Conservation (phyloP, 2,888 invertebrate species). For the Scrobipalpa atriplicella region DNA sequence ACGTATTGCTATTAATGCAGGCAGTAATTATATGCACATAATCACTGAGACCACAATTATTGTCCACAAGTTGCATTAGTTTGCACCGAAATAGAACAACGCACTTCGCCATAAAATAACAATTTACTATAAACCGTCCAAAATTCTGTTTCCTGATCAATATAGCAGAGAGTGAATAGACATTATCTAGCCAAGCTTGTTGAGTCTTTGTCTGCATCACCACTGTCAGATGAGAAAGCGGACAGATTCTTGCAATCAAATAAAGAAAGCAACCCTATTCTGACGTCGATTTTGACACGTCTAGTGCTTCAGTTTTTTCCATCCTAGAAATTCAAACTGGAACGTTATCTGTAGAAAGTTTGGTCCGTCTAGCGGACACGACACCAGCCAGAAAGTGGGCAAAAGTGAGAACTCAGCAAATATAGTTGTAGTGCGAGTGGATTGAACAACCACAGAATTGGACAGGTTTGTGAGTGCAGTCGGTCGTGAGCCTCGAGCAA, state of each 20-base stretch:
- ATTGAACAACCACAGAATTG: slow-evolving; percentile 15
- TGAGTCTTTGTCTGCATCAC: no score
- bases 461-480: slow-evolving; percentile 27
- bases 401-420: slow-evolving; percentile 13
- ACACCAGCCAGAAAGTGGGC: background rate
- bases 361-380: no score
- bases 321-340: background rate
- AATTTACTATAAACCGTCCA: no score
- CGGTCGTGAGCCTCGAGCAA: slow-evolving; percentile 49
- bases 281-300: background rate
- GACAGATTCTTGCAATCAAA: background rate
- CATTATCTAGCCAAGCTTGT: no score
- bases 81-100: slow-evolving; percentile 18
- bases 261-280: background rate
- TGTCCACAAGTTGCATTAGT: slow-evolving; percentile 13
- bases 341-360: background rate
- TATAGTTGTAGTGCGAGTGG: slow-evolving; percentile 9
- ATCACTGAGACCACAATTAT: slow-evolving; percentile 25
- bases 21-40: slow-evolving; percentile 27
- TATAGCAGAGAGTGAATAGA: no score
- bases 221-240: no score
- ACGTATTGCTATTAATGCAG: slow-evolving; percentile 26
- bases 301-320: background rate
- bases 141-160: no score
- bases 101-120: background rate